Evolutionary conservation across 2,797 vertebrate genomes (phyloP).

Genomic region (Urophycis tenuis): DNA sequence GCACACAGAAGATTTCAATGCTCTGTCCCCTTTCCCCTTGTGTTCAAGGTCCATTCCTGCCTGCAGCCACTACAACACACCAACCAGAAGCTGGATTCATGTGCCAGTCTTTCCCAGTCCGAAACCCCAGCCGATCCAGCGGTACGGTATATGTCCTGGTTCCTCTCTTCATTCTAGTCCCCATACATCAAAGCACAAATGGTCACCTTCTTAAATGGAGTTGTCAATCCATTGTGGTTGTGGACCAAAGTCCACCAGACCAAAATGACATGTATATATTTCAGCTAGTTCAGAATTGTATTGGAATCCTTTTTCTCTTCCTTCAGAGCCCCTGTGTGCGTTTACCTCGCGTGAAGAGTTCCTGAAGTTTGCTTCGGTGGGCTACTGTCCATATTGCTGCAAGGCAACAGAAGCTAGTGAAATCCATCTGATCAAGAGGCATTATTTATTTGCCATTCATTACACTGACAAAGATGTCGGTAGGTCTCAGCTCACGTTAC

Average conservation of each 20-base stretch:
- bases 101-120: background rate
- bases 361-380: slow-evolving; percentile 5
- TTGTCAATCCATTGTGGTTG: background rate
- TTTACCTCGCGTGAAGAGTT: slow-evolving; percentile 10
- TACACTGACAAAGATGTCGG: slow-evolving; percentile 9
- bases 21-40: background rate
- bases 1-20: too few species aligned
- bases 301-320: background rate
- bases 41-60: background rate
- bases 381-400: slow-evolving; percentile 14
- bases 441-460: slow-evolving; percentile 17
- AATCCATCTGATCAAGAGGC: slow-evolving; percentile 10
- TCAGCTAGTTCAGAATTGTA: background rate
- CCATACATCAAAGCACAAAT: background rate
- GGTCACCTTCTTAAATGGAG: background rate
- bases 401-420: slow-evolving; percentile 11
- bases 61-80: background rate
- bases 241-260: background rate
- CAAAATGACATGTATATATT: background rate
- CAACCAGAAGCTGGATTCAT: background rate
- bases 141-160: background rate
- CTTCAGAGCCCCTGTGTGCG: slow-evolving; percentile 1
- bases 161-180: background rate
- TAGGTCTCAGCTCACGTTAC: slow-evolving; percentile 1
- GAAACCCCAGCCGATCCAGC: background rate